A percentile compares a stretch with the other conserved stretches of the same genome.
Evolutionary conservation across 2,888 invertebrate species (phyloP).

Genomic region (Lasius platythorax): DNA sequence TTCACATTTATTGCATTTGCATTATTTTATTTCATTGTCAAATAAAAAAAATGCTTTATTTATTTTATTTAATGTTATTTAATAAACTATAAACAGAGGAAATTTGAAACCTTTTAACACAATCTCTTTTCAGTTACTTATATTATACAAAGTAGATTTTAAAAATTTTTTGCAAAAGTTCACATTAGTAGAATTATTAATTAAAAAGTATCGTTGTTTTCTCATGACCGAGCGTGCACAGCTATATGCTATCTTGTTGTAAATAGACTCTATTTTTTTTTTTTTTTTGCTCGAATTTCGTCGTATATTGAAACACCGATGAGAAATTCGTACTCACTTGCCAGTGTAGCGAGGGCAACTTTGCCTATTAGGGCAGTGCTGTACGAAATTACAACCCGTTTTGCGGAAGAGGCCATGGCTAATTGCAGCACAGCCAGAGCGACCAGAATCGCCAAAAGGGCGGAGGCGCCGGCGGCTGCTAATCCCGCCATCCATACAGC

Average conservation of each 20-base stretch:
- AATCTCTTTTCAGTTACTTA: neutral
- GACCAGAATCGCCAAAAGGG: constrained; percentile 92
- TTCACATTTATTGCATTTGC: neutral
- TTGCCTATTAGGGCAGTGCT: constrained; percentile 92
- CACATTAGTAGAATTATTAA: too few relatives aligned
- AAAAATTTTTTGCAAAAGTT: too few relatives aligned
- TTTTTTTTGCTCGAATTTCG: neutral
- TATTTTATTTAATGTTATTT: neutral
- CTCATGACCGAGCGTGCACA: neutral
- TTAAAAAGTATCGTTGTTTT: neutral
- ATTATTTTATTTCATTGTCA: neutral
- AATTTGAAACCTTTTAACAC: neutral
- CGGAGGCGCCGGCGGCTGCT: constrained; percentile 92
- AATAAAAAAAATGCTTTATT: neutral
- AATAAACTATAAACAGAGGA: neutral
- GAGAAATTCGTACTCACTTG: constrained; percentile 88
- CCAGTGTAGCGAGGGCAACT: constrained; percentile 91
- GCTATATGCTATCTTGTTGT: neutral
- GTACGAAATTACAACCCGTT: constrained; percentile 93
- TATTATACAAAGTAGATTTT: too few relatives aligned
- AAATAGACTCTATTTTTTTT: neutral
- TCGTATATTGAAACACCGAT: neutral
- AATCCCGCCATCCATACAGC: constrained; percentile 94
- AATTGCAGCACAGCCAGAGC: constrained; percentile 93
- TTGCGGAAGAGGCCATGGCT: constrained; percentile 95